These are phyloP conservation scores for Pristionchus maxplancki DNA, from an alignment of 2,888 invertebrate genomes.

Conservation along the genomic window DNA sequence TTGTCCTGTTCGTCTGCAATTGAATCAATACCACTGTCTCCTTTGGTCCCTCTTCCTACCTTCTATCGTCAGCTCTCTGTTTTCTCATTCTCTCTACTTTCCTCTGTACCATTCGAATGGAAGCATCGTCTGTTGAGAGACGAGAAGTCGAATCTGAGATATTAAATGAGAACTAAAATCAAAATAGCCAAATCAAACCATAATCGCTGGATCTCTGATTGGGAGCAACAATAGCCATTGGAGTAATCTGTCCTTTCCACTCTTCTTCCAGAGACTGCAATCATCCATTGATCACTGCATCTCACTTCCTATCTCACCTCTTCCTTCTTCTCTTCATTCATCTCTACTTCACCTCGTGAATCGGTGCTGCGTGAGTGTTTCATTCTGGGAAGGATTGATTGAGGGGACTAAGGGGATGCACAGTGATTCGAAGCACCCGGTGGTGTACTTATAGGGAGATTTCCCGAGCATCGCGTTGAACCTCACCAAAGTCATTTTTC, in stretches of 20 bases:
- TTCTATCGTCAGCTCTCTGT: slow-evolving; percentile 54
- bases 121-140: slow-evolving; percentile 46
- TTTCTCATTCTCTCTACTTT: slow-evolving; percentile 56
- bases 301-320: neutral
- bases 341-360: neutral
- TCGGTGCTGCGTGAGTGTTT: slow-evolving; percentile 12
- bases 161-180: too few relatives aligned
- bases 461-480: too few relatives aligned
- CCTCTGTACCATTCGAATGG: slow-evolving; percentile 50
- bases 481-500: too few relatives aligned
- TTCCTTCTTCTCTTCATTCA: neutral
- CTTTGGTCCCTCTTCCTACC: slow-evolving; percentile 48
- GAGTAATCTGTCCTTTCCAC: neutral
- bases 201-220: slow-evolving; percentile 11
- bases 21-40: too few relatives aligned
- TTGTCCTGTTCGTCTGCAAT: slow-evolving; percentile 33
- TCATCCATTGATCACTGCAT: neutral
- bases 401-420: too few relatives aligned
- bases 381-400: neutral
- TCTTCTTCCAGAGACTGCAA: neutral
- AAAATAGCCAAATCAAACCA: too few relatives aligned
- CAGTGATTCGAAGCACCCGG: too few relatives aligned
- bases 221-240: slow-evolving; percentile 48
- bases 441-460: too few relatives aligned
- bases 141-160: neutral